Percentiles rank a stretch among this genome's conserved stretches.
Conservation (phyloP, 2,888 invertebrate species). For the Polyploca ridens region DNA sequence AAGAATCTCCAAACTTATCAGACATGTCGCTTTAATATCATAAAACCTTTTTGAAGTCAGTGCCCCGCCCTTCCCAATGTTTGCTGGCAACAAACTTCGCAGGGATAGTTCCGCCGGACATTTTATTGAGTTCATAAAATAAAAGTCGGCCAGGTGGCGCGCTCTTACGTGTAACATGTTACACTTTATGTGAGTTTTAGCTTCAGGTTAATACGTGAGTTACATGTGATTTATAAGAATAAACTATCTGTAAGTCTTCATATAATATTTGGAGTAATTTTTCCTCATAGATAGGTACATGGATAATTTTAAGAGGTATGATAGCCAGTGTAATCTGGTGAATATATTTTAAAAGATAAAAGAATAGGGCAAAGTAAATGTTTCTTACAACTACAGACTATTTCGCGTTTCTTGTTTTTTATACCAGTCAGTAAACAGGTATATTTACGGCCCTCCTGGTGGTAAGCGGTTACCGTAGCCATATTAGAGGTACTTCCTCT, state of each 20-base stretch:
- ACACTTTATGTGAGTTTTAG: conserved; percentile 23
- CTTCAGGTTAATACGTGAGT: background rate
- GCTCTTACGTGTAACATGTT: conserved; percentile 27
- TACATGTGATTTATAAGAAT: background rate
- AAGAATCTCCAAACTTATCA: background rate
- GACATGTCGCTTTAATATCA: conserved; percentile 7
- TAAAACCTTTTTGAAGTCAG: conserved; percentile 6
- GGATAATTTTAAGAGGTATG: no score
- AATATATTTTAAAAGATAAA: no score
- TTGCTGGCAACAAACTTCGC: conserved; percentile 26
- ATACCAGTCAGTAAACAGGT: no score
- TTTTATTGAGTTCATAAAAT: conserved; percentile 63
- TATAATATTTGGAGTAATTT: no score
- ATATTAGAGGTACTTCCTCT: no score
- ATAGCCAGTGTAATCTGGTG: no score
- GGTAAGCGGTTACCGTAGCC: no score
- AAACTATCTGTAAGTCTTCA: background rate
- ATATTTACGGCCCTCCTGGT: no score
- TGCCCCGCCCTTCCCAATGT: conserved; percentile 7
- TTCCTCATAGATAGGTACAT: no score
- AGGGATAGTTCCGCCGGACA: conserved; percentile 37
- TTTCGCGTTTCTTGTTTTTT: no score
- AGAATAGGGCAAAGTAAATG: no score
- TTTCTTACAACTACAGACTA: no score
- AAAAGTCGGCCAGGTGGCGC: conserved; percentile 39